Conservation (phyloP, 1,140 invertebrate genomes). For the Drosophila pandora region DNA sequence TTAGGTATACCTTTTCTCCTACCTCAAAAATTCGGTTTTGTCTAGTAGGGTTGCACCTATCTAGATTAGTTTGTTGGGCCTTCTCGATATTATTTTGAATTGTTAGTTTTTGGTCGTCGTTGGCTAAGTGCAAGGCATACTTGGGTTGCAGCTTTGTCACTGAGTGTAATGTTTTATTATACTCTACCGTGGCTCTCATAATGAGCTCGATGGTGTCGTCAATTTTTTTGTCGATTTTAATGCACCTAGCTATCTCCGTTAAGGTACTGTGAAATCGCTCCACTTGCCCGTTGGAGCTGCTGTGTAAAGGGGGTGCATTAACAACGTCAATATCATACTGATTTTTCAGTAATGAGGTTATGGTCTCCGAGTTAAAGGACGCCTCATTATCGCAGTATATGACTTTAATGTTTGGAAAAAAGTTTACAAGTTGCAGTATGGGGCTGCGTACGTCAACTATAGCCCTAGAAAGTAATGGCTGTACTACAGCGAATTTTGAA, state of each 20-base stretch:
- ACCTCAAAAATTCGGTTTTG: not conserved
- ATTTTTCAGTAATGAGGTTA: conserved; percentile 15
- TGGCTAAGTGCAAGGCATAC: not conserved
- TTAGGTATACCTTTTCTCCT: conserved; percentile 5
- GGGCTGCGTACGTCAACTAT: conserved; percentile 16
- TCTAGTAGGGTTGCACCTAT: conserved; percentile 8
- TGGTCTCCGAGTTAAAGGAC: conserved; percentile 32
- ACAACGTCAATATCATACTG: conserved; percentile 18
- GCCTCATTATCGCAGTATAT: conserved; percentile 37
- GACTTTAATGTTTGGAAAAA: conserved; percentile 22
- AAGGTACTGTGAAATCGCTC: not conserved
- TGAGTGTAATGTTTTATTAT: conserved; percentile 11
- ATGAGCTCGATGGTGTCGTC: conserved; percentile 26
- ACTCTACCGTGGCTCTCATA: conserved; percentile 13
- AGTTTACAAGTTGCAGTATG: conserved; percentile 24
- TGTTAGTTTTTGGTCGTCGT: not conserved
- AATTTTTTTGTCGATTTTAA: conserved; percentile 14
- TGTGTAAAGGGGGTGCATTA: conserved; percentile 30
- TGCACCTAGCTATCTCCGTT: conserved; percentile 7
- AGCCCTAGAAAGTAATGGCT: conserved; percentile 24
- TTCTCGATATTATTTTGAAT: conserved; percentile 3
- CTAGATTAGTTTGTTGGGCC: conserved; percentile 1
- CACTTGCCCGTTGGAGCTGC: conserved; percentile 23
- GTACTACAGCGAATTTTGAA: conserved; percentile 32
- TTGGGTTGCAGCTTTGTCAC: conserved; percentile 1